phyloP scores from a whole-genome alignment of 2,888 invertebrate genomes.

The Sycophila texana region DNA sequence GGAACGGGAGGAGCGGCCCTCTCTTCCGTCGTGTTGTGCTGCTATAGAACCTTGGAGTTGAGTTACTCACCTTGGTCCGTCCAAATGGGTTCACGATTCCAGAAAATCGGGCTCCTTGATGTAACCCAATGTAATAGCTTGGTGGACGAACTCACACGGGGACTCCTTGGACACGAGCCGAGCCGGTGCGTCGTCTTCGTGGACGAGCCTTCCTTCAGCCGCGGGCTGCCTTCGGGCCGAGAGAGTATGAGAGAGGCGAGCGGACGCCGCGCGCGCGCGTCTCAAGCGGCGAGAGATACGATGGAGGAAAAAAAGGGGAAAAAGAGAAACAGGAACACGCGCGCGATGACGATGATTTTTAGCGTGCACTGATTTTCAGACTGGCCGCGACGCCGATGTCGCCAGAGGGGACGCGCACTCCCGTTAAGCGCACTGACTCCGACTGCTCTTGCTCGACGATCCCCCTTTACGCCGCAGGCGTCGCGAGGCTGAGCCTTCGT shows the following conservation, averaged over 20 bases:
- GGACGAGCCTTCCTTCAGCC: background rate
- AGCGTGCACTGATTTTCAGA: no score
- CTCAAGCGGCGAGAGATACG: background rate
- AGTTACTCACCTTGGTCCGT: conserved; percentile 86
- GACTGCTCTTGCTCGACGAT: no score
- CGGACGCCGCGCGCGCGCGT: conserved; percentile 1
- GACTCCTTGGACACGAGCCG: background rate
- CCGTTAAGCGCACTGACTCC: background rate
- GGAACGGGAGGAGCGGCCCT: background rate
- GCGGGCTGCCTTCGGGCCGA: background rate
- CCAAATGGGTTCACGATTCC: conserved; percentile 83
- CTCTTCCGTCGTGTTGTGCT: background rate
- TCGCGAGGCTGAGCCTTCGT: no score
- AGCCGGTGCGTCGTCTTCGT: background rate
- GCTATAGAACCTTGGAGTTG: conserved; percentile 18
- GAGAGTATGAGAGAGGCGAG: background rate
- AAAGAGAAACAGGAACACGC: conserved; percentile 10
- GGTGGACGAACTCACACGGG: conserved; percentile 9
- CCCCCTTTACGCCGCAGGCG: no score
- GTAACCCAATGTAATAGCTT: conserved; percentile 42
- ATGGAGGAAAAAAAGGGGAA: conserved; percentile 24
- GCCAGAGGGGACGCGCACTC: no score
- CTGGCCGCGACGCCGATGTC: no score
- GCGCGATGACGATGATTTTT: no score
- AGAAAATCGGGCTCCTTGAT: conserved; percentile 53